These are phyloP conservation scores for Platygyra sinensis DNA, from an alignment of 64 coral and sea anemone species.

Conservation along the genomic window DNA sequence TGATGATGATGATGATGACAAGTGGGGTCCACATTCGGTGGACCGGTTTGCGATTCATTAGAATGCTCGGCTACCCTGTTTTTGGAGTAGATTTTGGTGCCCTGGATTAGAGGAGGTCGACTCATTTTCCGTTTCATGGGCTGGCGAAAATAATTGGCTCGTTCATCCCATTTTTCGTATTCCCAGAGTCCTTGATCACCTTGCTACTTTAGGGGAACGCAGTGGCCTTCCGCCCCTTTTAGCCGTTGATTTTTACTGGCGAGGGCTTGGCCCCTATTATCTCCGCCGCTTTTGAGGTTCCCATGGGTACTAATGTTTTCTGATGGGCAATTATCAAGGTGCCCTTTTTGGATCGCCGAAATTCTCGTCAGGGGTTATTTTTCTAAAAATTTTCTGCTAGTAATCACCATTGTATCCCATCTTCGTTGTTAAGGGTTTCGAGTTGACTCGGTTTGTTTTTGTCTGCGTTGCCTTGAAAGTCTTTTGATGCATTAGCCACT, in stretches of 20 bases:
- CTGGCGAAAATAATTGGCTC: background rate
- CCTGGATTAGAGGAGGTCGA: constrained; percentile 21
- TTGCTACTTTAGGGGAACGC: background rate
- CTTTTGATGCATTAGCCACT: background rate
- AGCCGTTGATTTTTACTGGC: constrained; percentile 41
- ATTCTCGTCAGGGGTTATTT: background rate
- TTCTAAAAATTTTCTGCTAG: background rate
- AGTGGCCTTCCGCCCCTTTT: constrained; percentile 36
- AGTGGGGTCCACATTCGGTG: no score
- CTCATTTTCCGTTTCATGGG: background rate
- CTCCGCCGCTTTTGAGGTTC: background rate
- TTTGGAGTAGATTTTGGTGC: constrained; percentile 20
- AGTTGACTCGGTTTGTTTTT: background rate
- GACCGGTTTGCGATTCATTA: constrained; percentile 9
- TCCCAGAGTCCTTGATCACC: background rate
- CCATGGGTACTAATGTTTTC: constrained; percentile 4
- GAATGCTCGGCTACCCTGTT: background rate
- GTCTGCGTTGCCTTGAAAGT: background rate
- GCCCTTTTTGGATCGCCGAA: background rate
- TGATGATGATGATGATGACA: no score
- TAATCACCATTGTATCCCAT: no score
- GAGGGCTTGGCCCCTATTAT: no score
- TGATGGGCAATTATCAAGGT: no score
- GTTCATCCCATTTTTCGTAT: constrained; percentile 30
- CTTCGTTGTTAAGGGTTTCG: background rate